Conservation (phyloP, 37 sponge, comb jelly and placozoan species). For the Ephydatia muelleri region DNA sequence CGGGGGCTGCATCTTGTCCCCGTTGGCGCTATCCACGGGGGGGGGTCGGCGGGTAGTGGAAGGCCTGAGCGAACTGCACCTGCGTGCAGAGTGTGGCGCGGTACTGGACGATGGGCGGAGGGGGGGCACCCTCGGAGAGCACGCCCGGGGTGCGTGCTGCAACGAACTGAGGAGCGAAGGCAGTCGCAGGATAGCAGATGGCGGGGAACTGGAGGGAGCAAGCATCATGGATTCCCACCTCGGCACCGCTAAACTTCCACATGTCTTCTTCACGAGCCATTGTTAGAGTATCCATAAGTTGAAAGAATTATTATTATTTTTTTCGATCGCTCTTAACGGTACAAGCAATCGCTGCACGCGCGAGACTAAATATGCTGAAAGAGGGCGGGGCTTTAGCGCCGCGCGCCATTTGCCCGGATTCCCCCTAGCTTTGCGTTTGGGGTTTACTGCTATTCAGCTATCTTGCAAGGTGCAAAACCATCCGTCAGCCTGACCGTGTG, state of each 20-base stretch:
- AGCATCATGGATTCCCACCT: neutral
- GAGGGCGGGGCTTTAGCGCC: too few species aligned
- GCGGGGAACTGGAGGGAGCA: constrained; percentile 42
- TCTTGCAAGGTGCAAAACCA: too few species aligned
- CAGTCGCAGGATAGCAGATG: constrained; percentile 26
- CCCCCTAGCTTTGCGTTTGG: too few species aligned
- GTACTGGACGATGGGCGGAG: constrained; percentile 26
- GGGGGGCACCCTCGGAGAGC: neutral
- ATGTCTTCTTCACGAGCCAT: constrained; percentile 19
- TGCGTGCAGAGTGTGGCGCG: constrained; percentile 41
- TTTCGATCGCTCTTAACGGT: too few species aligned
- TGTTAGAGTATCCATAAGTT: constrained; percentile 3
- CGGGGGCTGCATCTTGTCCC: constrained; percentile 17
- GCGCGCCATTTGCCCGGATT: too few species aligned
- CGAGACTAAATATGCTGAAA: too few species aligned
- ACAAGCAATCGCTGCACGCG: too few species aligned
- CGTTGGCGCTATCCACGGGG: constrained; percentile 23
- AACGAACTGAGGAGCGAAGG: constrained; percentile 29
- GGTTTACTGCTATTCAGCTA: too few species aligned
- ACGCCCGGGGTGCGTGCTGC: constrained; percentile 5
- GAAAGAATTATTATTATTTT: constrained; percentile 6
- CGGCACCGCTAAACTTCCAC: neutral
- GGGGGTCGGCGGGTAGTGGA: constrained; percentile 69
- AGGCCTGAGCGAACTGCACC: constrained; percentile 33
- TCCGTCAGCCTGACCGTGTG: too few species aligned